Evolutionary conservation across 1,140 invertebrate genomes (phyloP), one percentile per base, ranked within the genome.

Genomic region (Drosophila navojoa): DNA sequence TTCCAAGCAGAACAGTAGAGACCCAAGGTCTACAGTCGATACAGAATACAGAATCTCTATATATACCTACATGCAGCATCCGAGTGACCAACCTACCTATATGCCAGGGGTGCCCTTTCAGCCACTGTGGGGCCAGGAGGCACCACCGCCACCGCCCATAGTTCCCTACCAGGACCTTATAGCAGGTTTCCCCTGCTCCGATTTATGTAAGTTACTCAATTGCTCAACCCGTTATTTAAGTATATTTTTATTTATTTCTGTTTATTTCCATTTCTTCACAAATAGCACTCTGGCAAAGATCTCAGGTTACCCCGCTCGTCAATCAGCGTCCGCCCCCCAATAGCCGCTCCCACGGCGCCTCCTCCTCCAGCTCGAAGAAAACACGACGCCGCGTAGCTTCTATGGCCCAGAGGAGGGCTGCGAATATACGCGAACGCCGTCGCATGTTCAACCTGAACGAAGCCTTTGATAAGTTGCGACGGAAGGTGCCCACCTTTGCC

Each of bases 401-500:
- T 0, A 94, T 98, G 69, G 97, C 97, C 0, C 97, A 98, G 90
- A 93, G 97, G 40, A 93, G 97, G 60, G 98, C 98, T 0, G 98
- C 98, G 13, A 99, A 99, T 92, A 98, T 99, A 72, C 95, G 98
- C 0, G 98, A 99, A 92, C 93, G 98, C 61, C 94, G 98, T 50
- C 94, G 98, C 76, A 99, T 99, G 98, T 98, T 98, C 91, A 99
- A 99, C 92, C 94, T 99, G 7, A 99, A 99, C 92, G 98, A 98
- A 91, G 98, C 98, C 3, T 99, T 99, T 90, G 98, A 99, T 86
- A 97, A 97, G 90, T 92, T 98, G 27, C 93, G 97, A 10, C 93
- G 97, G 79, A 98, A 98, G 93, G 98, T 99, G 10, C 99, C 99
- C 19, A 99, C 99, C 1, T 99, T 99, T 92, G 98, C 99, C 0